A percentile compares a stretch with the other conserved stretches of the same genome.
Evolutionary conservation across 2,797 vertebrate species (phyloP).

Genomic region (Lophius americanus): DNA sequence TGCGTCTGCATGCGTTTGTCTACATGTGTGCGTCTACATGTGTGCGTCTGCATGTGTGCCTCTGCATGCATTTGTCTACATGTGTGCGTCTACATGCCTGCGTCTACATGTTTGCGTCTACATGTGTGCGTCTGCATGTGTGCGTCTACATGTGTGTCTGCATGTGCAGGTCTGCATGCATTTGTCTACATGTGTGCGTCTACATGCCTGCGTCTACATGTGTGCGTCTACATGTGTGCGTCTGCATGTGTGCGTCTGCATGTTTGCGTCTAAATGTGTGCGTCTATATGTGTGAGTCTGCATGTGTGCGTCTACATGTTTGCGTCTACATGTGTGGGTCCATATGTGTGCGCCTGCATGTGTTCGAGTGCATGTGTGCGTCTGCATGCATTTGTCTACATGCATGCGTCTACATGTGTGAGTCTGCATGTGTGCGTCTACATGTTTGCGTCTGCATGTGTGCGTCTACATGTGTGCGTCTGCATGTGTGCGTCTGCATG

Average conservation of each 20-base stretch:
- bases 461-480: no score
- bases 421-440: constrained; percentile 3
- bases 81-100: no score
- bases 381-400: no score
- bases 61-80: no score
- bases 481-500: no score
- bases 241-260: not conserved
- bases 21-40: constrained; percentile 10
- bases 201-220: no score
- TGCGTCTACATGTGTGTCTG: not conserved
- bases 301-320: constrained; percentile 11
- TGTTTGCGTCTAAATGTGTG: not conserved
- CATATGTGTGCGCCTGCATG: no score
- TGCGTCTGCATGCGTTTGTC: constrained; percentile 4
- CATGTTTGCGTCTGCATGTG: constrained; percentile 9
- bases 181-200: no score
- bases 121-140: constrained; percentile 1
- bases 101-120: constrained; percentile 19
- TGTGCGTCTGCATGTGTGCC: no score
- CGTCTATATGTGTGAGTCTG: constrained; percentile 1
- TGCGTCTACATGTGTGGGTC: constrained; percentile 6
- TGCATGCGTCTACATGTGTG: constrained; percentile 17
- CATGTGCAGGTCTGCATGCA: no score
- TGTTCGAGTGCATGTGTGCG: no score
- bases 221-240: not conserved